A percentile compares a stretch with the other conserved stretches of the same genome.
These are phyloP conservation scores for Gallinago media DNA, from an alignment of 2,113 vertebrate genomes.

Conservation along the genomic window DNA sequence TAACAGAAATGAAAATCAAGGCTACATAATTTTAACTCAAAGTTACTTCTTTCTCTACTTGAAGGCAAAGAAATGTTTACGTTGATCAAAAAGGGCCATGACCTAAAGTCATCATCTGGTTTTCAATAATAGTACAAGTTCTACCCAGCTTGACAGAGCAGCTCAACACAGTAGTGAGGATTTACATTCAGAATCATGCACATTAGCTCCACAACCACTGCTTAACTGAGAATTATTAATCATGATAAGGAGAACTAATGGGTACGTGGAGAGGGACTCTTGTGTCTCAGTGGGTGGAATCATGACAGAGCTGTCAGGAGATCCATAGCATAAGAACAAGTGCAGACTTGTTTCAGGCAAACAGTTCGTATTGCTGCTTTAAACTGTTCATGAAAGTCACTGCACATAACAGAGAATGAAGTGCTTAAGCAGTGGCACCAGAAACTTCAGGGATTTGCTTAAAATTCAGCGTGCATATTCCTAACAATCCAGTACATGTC, in stretches of 20 bases:
- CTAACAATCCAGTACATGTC: not conserved
- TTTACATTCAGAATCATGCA: not conserved
- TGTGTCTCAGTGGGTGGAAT: not conserved
- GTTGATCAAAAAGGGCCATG: not conserved
- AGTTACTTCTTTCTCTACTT: not conserved
- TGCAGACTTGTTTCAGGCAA: not conserved
- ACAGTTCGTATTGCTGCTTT: not conserved
- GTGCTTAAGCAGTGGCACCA: not conserved
- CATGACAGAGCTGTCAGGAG: not conserved
- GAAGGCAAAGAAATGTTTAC: not conserved
- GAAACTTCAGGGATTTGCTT: conserved; percentile 41
- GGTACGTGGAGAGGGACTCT: not conserved
- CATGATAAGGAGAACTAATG: not conserved
- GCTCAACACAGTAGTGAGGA: not conserved
- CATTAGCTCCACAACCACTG: not conserved
- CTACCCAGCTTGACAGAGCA: not conserved
- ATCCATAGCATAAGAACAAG: not conserved
- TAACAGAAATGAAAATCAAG: not conserved
- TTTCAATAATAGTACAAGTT: not conserved
- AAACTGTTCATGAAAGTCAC: conserved; percentile 3
- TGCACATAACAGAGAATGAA: not conserved
- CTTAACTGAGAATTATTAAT: not conserved
- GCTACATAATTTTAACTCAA: not conserved
- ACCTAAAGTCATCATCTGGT: not conserved
- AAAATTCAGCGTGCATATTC: conserved; percentile 31